Evolutionary conservation across 2,797 vertebrate genomes (phyloP).

Genomic region (Poecilia velifera): DNA sequence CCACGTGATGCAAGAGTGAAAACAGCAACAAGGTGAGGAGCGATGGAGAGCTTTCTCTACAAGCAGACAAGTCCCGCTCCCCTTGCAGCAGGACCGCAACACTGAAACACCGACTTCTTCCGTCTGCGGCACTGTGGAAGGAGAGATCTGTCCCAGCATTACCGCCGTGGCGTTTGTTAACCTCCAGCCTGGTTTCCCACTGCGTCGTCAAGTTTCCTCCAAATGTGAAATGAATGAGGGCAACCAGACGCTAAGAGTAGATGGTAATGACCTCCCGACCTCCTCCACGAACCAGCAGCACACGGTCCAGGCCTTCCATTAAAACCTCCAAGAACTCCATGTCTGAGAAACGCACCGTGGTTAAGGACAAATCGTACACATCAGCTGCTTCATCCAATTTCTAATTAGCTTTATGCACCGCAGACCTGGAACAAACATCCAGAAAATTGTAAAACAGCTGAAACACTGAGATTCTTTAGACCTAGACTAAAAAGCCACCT

Average conservation of each 20-base stretch:
- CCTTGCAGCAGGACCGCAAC: background rate
- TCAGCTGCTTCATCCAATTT: background rate
- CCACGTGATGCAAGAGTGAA: background rate
- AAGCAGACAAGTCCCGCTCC: background rate
- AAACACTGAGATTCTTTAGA: too few relatives aligned
- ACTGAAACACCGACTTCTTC: background rate
- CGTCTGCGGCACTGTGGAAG: background rate
- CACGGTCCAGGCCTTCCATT: slow-evolving; percentile 90
- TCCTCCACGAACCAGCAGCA: slow-evolving; percentile 92
- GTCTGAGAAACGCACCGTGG: slow-evolving; percentile 77
- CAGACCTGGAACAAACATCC: too few relatives aligned
- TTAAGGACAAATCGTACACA: slow-evolving; percentile 75
- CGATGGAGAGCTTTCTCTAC: background rate
- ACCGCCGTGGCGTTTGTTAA: background rate
- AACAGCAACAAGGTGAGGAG: background rate
- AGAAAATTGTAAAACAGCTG: too few relatives aligned
- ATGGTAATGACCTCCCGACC: slow-evolving; percentile 97
- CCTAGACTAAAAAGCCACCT: too few relatives aligned
- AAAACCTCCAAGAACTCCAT: slow-evolving; percentile 98
- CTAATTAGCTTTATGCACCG: too few relatives aligned
- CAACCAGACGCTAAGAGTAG: slow-evolving; percentile 78
- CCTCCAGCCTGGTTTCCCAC: background rate
- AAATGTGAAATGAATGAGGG: background rate
- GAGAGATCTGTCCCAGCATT: background rate
- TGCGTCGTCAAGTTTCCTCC: slow-evolving; percentile 7